Conservation (phyloP, 2,888 invertebrate species). For the Abrostola triplasia region DNA sequence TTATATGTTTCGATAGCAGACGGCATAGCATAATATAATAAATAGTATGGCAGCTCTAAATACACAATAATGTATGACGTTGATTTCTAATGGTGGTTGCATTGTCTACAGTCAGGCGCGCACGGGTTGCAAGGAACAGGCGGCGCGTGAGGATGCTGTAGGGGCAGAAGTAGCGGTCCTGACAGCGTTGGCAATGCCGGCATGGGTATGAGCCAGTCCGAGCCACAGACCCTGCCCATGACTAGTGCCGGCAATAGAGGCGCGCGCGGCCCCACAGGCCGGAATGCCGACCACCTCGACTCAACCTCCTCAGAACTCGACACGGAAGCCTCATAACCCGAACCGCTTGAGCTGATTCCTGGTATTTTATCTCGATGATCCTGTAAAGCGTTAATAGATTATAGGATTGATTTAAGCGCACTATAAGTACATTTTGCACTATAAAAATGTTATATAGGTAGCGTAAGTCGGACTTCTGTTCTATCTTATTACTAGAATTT, state of each 20-base stretch:
- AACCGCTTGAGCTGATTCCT: constrained; percentile 60
- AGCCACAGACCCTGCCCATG: constrained; percentile 86
- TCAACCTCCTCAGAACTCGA: constrained; percentile 78
- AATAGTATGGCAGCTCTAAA: constrained; percentile 14
- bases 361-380: constrained; percentile 73
- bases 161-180: constrained; percentile 76
- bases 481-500: too few relatives aligned
- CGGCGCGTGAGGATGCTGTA: constrained; percentile 77
- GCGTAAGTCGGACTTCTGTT: too few relatives aligned
- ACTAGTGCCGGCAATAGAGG: constrained; percentile 82
- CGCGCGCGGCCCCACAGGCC: constrained; percentile 84
- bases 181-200: constrained; percentile 81
- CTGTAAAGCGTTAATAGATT: constrained; percentile 56
- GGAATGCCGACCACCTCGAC: constrained; percentile 83
- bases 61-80: constrained; percentile 1
- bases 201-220: constrained; percentile 84
- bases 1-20: constrained; percentile 39
- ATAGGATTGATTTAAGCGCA: not conserved
- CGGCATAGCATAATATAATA: constrained; percentile 21
- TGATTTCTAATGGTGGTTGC: constrained; percentile 72
- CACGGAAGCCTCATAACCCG: constrained; percentile 74
- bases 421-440: not conserved
- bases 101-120: constrained; percentile 83
- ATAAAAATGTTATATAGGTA: not conserved
- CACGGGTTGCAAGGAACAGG: constrained; percentile 77